Evolutionary conservation across 53 echinoderm and acorn worm genomes (phyloP), one percentile per base, ranked within the genome.

Genomic region (Zoroaster sp.): DNA sequence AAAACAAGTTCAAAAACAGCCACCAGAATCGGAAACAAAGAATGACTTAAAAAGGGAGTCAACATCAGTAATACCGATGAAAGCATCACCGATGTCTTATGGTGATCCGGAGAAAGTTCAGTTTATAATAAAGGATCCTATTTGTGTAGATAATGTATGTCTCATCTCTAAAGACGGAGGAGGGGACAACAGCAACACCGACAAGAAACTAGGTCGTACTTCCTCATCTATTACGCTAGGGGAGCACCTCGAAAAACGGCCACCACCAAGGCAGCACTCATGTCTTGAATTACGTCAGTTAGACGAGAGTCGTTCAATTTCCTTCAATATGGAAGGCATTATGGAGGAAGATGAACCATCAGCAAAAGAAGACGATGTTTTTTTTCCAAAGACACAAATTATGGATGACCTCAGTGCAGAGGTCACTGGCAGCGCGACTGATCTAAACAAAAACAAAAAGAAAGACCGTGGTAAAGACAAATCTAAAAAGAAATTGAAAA

Each of bases 281-380:
- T 97, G 97, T 49, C 92, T 97, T 36, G 95, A 95, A 55, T 90
- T 97, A 46, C 90, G 95, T 15, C 92, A 95, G 86, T 90, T 97
- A 39, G 97, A 97, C 5, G 81, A 82, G 63, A 73, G 35, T 34
- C 71, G 90, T 17, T 73, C 82, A 13, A 82, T 82, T 12, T 59
- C 81, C 34, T 73, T 73, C 65, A 77, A 75, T 34, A 55, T 89
- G 73, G 82, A 55, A 59, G 90, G 44, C 5, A 82, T 89, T 14
- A 73, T 45, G 14, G 82, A 81, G 41, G 82, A 89, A 33, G 90
- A 73, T n/a, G 90, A 89, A 30, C 39, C 0, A 5, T 30, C 85
- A 3, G 49, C 70, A 1, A 69, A 49, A 51, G 85, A 85, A 35
- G 71, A 85, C 30, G 85, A 85, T 35, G 85, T 85, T 4, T 85